Conservation (phyloP, 2,888 invertebrate species). For the Scelioninae gen. 1 region DNA sequence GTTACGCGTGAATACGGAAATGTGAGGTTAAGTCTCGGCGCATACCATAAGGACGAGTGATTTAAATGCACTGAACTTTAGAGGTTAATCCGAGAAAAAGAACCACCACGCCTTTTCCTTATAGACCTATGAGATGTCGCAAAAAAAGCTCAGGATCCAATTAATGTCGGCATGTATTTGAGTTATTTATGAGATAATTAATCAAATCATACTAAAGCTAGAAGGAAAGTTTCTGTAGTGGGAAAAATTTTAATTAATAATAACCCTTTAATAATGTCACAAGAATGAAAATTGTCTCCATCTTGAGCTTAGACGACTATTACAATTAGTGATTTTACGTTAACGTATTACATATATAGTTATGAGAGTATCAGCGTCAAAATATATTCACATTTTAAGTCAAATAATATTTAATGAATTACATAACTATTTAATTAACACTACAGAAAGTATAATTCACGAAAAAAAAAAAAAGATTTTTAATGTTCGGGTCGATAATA, state of each 20-base stretch:
- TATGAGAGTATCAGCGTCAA: conserved; percentile 42
- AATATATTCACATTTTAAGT: conserved; percentile 36
- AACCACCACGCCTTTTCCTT: conserved; percentile 51
- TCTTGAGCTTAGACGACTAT: not conserved
- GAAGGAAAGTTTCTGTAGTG: conserved; percentile 30
- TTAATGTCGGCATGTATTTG: conserved; percentile 27
- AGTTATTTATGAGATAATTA: conserved; percentile 43
- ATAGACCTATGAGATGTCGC: conserved; percentile 20
- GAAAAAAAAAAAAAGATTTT: conserved; percentile 37
- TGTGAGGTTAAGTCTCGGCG: conserved; percentile 21
- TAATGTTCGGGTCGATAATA: conserved; percentile 33
- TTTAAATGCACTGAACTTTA: conserved; percentile 58
- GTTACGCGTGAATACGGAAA: conserved; percentile 52
- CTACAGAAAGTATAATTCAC: conserved; percentile 44
- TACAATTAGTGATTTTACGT: conserved; percentile 10
- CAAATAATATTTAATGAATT: conserved; percentile 59
- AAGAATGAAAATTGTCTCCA: conserved; percentile 6
- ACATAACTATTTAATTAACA: conserved; percentile 62
- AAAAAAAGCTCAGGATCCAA: conserved; percentile 40
- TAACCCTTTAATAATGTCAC: conserved; percentile 6
- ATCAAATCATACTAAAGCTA: conserved; percentile 33
- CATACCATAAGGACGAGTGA: conserved; percentile 44
- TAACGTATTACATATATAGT: conserved; percentile 38
- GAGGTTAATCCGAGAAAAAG: conserved; percentile 45
- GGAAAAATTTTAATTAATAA: conserved; percentile 14